phyloP scores from a whole-genome alignment of 1,140 invertebrate species.

The Vanessa tameamea region DNA sequence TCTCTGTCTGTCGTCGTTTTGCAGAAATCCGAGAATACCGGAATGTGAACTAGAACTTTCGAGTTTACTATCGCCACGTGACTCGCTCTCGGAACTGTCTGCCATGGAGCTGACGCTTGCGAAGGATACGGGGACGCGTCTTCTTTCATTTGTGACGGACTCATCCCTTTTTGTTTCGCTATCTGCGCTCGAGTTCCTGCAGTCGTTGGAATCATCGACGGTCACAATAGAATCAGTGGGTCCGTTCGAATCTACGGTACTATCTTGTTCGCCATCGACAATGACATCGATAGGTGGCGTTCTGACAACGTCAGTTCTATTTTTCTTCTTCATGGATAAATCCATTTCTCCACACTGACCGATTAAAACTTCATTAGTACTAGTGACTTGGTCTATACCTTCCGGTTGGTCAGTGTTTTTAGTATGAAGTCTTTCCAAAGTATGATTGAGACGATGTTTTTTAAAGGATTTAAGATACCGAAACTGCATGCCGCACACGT shows the following conservation, averaged over 20 bases:
- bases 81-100: slow-evolving; percentile 74
- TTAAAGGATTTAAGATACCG: slow-evolving; percentile 93
- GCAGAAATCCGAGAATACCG: slow-evolving; percentile 83
- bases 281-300: slow-evolving; percentile 62
- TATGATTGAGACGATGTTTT: slow-evolving; percentile 93
- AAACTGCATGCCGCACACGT: slow-evolving; percentile 94
- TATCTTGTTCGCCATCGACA: slow-evolving; percentile 84
- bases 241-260: slow-evolving; percentile 84
- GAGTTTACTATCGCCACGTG: slow-evolving; percentile 65
- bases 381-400: slow-evolving; percentile 85
- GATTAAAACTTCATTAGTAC: slow-evolving; percentile 85
- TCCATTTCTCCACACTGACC: slow-evolving; percentile 80
- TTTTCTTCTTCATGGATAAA: slow-evolving; percentile 72
- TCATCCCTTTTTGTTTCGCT: slow-evolving; percentile 66
- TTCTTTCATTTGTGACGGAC: slow-evolving; percentile 52
- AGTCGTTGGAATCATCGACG: slow-evolving; percentile 71
- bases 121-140: slow-evolving; percentile 73
- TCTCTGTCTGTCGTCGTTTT: slow-evolving; percentile 84
- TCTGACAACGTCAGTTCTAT: slow-evolving; percentile 52
- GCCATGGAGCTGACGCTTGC: slow-evolving; percentile 77
- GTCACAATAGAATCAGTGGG: slow-evolving; percentile 70
- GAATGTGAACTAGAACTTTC: slow-evolving; percentile 80
- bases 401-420: slow-evolving; percentile 80
- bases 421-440: slow-evolving; percentile 88
- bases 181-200: slow-evolving; percentile 64